Evolutionary conservation across 35 echinoderm and acorn worm genomes (phyloP).

Genomic region (Amphiura filiformis): DNA sequence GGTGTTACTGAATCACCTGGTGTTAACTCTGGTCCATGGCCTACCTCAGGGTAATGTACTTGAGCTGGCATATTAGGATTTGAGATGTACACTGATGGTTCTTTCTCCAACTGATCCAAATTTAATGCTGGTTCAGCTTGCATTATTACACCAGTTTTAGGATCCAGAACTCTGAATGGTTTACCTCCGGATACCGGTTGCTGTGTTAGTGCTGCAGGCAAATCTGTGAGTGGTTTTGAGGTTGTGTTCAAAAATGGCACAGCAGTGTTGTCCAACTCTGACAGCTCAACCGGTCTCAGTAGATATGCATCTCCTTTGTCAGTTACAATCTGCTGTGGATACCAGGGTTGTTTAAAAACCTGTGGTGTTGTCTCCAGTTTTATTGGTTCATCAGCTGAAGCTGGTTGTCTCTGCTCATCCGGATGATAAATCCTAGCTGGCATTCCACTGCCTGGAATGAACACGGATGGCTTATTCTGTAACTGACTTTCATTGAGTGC

Average conservation of each 20-base stretch:
- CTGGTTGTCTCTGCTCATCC: not conserved
- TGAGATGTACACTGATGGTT: slow-evolving; percentile 37
- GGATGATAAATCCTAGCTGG: slow-evolving; percentile 18
- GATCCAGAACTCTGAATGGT: slow-evolving; percentile 14
- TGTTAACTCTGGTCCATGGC: not conserved
- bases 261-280: not conserved
- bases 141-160: slow-evolving; percentile 17
- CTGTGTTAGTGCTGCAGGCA: not conserved
- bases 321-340: slow-evolving; percentile 18
- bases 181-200: not conserved
- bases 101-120: slow-evolving; percentile 25
- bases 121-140: slow-evolving; percentile 9
- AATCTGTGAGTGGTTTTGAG: not conserved
- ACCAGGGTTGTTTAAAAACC: not conserved
- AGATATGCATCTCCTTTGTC: slow-evolving; percentile 25
- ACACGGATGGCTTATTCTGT: slow-evolving; percentile 34
- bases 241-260: not conserved
- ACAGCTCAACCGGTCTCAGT: slow-evolving; percentile 6
- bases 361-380: not conserved
- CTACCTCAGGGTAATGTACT: not conserved
- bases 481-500: slow-evolving; percentile 48
- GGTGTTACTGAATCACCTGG: not conserved
- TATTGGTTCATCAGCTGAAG: not conserved
- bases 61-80: slow-evolving; percentile 15
- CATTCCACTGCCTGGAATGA: slow-evolving; percentile 7